A percentile compares a stretch with the other conserved stretches of the same genome.
These are phyloP conservation scores for Gisinianus flammeolus DNA, from an alignment of 2,888 invertebrate genomes.

Conservation along the genomic window DNA sequence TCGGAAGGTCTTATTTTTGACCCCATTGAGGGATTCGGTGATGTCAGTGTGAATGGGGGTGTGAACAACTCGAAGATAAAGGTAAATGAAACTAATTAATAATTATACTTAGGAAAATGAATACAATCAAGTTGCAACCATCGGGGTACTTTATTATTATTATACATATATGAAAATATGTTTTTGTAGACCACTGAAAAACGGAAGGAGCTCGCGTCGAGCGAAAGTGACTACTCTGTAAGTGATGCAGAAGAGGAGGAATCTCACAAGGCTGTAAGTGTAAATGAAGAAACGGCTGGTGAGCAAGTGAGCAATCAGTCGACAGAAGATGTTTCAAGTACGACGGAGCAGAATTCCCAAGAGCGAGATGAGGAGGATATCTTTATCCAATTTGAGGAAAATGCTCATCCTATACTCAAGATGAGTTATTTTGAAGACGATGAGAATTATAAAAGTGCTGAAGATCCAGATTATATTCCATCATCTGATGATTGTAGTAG, in stretches of 20 bases:
- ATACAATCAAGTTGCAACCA: no score
- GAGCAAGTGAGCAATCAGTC: no score
- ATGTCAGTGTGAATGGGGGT: constrained; percentile 25
- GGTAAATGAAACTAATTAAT: no score
- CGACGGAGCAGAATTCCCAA: not conserved
- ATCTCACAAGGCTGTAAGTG: not conserved
- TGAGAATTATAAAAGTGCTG: constrained; percentile 47
- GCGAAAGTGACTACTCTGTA: not conserved
- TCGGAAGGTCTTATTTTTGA: constrained; percentile 26
- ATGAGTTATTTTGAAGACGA: constrained; percentile 42
- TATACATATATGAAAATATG: no score
- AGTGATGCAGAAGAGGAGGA: constrained; percentile 4
- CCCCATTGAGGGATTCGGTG: constrained; percentile 21
- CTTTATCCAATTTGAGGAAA: no score
- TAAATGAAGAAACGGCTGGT: not conserved
- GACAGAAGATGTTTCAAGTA: no score
- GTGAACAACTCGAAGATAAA: constrained; percentile 15
- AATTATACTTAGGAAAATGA: no score
- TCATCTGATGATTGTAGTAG: constrained; percentile 1
- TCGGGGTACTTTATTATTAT: no score
- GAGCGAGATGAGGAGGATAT: not conserved
- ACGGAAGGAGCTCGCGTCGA: constrained; percentile 17
- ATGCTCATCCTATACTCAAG: not conserved
- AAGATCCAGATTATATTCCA: constrained; percentile 49
- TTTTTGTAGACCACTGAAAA: constrained; percentile 20